These are phyloP conservation scores for Smittia aterrima DNA, from an alignment of 2,888 invertebrate species.

Conservation along the genomic window DNA sequence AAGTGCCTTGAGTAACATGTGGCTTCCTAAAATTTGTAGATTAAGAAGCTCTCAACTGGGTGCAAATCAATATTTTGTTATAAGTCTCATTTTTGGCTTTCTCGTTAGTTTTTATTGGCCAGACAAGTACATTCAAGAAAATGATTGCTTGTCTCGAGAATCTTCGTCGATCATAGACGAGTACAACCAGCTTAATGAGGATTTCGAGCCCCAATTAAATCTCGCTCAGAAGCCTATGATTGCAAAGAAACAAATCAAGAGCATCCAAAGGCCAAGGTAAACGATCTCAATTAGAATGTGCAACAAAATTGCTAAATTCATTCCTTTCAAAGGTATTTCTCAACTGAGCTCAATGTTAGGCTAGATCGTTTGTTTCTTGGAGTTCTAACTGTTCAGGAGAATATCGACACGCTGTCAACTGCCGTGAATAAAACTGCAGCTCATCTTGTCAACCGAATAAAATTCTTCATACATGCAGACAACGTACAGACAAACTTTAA, in stretches of 20 bases:
- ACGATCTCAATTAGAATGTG: too few species aligned
- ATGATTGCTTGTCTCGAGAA: background rate
- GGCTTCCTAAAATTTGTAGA: slow-evolving; percentile 25
- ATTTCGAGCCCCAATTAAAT: slow-evolving; percentile 54
- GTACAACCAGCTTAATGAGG: slow-evolving; percentile 45
- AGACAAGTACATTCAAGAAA: background rate
- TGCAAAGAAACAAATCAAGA: slow-evolving; percentile 57
- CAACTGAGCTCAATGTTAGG: slow-evolving; percentile 90
- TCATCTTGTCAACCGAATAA: slow-evolving; percentile 77
- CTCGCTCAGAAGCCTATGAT: slow-evolving; percentile 54
- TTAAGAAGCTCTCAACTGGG: slow-evolving; percentile 30
- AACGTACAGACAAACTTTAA: slow-evolving; percentile 57
- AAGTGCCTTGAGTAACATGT: slow-evolving; percentile 7
- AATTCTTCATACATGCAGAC: slow-evolving; percentile 71
- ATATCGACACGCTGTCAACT: slow-evolving; percentile 68
- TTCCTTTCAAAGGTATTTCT: too few species aligned
- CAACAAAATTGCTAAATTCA: too few species aligned
- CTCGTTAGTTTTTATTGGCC: slow-evolving; percentile 27
- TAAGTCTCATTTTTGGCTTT: slow-evolving; percentile 23
- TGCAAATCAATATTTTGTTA: slow-evolving; percentile 35
- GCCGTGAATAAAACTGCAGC: slow-evolving; percentile 88
- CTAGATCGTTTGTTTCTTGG: slow-evolving; percentile 86
- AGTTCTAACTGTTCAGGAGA: slow-evolving; percentile 74
- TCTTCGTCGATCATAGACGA: background rate
- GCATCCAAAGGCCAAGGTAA: slow-evolving; percentile 71